A percentile compares a stretch with the other conserved stretches of the same genome.
These are phyloP conservation scores for Simalia tracyae DNA, from an alignment of 2,797 vertebrate species.

Conservation along the genomic window DNA sequence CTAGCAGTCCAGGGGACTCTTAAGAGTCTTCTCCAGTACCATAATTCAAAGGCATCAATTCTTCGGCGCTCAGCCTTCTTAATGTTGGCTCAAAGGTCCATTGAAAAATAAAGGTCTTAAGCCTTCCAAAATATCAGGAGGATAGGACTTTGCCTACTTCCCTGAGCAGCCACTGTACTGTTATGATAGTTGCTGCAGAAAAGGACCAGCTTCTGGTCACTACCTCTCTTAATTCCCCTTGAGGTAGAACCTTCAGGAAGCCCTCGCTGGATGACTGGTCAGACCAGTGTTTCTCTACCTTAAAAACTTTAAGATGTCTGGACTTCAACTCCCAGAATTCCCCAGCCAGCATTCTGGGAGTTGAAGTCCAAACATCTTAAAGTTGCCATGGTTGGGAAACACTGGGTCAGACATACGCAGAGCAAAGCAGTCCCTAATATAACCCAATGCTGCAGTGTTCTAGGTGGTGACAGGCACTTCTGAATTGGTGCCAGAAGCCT, in stretches of 20 bases:
- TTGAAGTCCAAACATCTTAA: no score
- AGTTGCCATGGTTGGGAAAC: no score
- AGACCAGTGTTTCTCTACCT: no score
- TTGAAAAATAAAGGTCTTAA: not conserved
- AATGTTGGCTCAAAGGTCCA: not conserved
- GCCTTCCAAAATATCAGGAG: not conserved
- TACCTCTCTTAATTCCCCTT: not conserved
- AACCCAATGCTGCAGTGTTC: not conserved
- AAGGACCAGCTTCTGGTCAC: not conserved
- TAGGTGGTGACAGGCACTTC: not conserved
- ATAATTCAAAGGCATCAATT: no score
- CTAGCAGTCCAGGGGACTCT: no score
- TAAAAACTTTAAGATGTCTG: no score
- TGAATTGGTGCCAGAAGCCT: not conserved
- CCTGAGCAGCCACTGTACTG: not conserved
- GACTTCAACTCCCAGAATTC: no score
- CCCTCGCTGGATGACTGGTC: not conserved
- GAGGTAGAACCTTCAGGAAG: not conserved
- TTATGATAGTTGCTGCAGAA: not conserved
- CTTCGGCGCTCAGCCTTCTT: no score
- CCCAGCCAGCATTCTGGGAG: no score
- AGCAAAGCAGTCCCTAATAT: not conserved
- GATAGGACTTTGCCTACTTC: not conserved
- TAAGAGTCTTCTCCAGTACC: no score
- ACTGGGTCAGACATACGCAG: not conserved